Evolutionary conservation across 2,888 invertebrate species (phyloP).

Genomic region (Phaonia tiefii): DNA sequence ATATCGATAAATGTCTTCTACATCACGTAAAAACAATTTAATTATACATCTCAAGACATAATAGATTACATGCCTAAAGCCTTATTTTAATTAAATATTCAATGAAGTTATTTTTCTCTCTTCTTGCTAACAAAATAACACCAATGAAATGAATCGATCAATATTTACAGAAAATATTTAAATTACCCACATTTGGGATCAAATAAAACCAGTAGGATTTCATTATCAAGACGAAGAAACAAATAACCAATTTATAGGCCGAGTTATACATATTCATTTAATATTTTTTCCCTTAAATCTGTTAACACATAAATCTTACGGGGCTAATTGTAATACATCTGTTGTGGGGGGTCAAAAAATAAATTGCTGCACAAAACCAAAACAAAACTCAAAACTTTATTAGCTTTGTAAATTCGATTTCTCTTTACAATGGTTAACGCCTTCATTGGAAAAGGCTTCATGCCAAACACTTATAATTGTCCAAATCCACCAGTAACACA

Average conservation of each 20-base stretch:
- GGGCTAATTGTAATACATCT: conserved; percentile 48
- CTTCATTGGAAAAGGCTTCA: conserved; percentile 50
- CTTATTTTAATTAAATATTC: conserved; percentile 51
- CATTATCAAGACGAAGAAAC: not conserved
- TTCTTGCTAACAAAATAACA: conserved; percentile 9
- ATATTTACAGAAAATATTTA: conserved; percentile 48
- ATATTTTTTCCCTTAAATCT: not conserved
- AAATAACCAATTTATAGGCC: conserved; percentile 25
- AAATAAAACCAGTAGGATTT: conserved; percentile 52
- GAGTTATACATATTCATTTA: conserved; percentile 17
- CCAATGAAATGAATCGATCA: conserved; percentile 47
- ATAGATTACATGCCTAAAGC: conserved; percentile 53
- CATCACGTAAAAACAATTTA: conserved; percentile 41
- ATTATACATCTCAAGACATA: conserved; percentile 42
- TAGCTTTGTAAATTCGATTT: conserved; percentile 38
- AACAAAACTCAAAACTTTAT: conserved; percentile 38
- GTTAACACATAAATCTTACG: conserved; percentile 43
- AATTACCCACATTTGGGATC: conserved; percentile 23
- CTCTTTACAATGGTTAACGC: conserved; percentile 52
- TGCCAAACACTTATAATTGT: conserved; percentile 48
- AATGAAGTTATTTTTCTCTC: conserved; percentile 44
- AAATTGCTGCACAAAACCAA: not conserved
- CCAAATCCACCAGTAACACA: conserved; percentile 31
- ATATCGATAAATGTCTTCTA: conserved; percentile 31
- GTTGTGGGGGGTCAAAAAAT: not conserved